Evolutionary conservation across 2,113 vertebrate species (phyloP).

Genomic region (Cololabis saira): DNA sequence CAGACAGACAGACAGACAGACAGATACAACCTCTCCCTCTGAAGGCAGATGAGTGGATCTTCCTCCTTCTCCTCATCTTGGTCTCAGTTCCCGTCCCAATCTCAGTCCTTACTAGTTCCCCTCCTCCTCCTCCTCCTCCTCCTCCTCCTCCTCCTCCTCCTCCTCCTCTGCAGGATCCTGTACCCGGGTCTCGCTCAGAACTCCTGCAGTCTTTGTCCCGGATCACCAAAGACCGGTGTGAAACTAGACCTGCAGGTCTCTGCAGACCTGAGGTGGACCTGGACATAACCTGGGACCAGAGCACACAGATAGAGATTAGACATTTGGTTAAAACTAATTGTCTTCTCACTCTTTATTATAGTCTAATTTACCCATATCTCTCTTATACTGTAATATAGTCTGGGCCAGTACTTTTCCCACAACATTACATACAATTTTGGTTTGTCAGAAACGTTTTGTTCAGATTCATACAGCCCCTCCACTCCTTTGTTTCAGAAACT

Average conservation of each 20-base stretch:
- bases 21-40: conserved; percentile 43
- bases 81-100: neutral
- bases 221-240: neutral
- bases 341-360: too few relatives aligned
- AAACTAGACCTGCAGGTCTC: neutral
- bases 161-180: neutral
- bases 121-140: too few relatives aligned
- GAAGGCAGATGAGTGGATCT: conserved; percentile 30
- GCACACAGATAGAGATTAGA: conserved; percentile 14
- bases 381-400: too few relatives aligned
- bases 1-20: neutral
- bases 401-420: too few relatives aligned
- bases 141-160: too few relatives aligned
- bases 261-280: neutral
- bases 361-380: too few relatives aligned
- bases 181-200: neutral
- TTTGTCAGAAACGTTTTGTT: too few relatives aligned
- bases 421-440: too few relatives aligned
- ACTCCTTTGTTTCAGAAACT: too few relatives aligned
- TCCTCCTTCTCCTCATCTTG: conserved; percentile 25
- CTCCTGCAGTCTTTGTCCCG: neutral
- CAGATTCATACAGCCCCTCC: too few relatives aligned
- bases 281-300: conserved; percentile 22
- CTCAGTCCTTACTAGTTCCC: neutral
- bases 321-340: too few relatives aligned